Evolutionary conservation across 1,140 invertebrate species (phyloP), one percentile per base, ranked within the genome.

Genomic region (Ruditapes philippinarum): DNA sequence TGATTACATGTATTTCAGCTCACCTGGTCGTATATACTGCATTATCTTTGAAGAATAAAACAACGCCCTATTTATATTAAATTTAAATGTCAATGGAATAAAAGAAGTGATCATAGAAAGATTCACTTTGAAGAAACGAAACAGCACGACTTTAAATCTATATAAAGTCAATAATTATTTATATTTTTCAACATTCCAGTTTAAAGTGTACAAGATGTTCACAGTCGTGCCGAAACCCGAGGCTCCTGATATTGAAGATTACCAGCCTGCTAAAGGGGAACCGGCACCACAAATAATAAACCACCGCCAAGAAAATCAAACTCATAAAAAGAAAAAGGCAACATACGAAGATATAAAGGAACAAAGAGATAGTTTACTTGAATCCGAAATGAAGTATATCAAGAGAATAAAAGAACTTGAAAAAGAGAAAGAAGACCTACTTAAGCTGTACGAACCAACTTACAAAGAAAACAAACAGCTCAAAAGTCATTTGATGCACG

Each of bases 321-420:
- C 19, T 12, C 40, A n/a, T 3, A 40, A 40, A 36, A 51, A 17
- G 4, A 38, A 74, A 1, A 45, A 76, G 14, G 14, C 45, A 11
- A 33, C 85, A 19, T 88, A 79, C 38, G 85, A 88, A 11, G 49
- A 33, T 12, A 49, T 88, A 0, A 88, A 51, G 31, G 0, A 49
- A 31, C 84, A 86, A 45, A n/a, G 51, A 12, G 70, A 86, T 45
- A 19, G n/a, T 19, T n/a, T 74, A 19, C 4, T 78, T 19, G 19
- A n/a, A 17, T 22, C 49, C 12, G 84, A 86, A 57, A 38, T 76
- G 2, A 49, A 78, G 33, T 62, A 54, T 45, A 86, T 45, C 17
- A 78, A 62, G 28, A 65, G 70, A 19, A 86, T 86, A 40, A 76
- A 86, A 22, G 73, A 70, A 40, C 57, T 86, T 28, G 79, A 89